Evolutionary conservation across 2,797 vertebrate species (phyloP).

Genomic region (Acrossocheilus wenchowensis): DNA sequence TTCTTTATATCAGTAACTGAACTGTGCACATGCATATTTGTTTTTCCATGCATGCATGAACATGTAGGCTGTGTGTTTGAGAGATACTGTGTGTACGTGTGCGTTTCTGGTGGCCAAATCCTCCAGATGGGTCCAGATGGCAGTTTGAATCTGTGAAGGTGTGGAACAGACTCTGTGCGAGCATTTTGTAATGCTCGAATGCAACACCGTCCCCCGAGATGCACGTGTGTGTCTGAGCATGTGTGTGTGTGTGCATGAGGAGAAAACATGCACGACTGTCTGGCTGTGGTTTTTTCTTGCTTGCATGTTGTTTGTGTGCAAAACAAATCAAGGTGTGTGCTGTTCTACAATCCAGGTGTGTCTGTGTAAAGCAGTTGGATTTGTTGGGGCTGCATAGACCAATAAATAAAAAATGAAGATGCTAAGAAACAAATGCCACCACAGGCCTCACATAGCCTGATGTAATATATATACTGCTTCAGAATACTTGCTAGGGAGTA

Average conservation of each 20-base stretch:
- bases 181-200: slow-evolving; percentile 51
- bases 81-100: background rate
- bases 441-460: background rate
- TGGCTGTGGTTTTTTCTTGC: background rate
- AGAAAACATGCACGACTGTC: background rate
- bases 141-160: slow-evolving; percentile 42
- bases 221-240: background rate
- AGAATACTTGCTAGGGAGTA: background rate
- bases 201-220: slow-evolving; percentile 34
- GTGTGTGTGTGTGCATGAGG: background rate
- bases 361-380: slow-evolving; percentile 2
- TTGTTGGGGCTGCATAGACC: background rate
- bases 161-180: slow-evolving; percentile 43
- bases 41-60: slow-evolving; percentile 9
- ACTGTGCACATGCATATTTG: background rate
- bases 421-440: background rate
- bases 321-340: background rate
- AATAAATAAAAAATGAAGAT: slow-evolving; percentile 4
- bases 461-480: background rate
- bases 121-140: slow-evolving; percentile 52
- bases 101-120: slow-evolving; percentile 43
- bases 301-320: background rate
- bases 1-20: background rate
- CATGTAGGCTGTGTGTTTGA: background rate
- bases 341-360: slow-evolving; percentile 24